Conservation (phyloP, 2,888 invertebrate species). For the Lasioglossum lativentre region DNA sequence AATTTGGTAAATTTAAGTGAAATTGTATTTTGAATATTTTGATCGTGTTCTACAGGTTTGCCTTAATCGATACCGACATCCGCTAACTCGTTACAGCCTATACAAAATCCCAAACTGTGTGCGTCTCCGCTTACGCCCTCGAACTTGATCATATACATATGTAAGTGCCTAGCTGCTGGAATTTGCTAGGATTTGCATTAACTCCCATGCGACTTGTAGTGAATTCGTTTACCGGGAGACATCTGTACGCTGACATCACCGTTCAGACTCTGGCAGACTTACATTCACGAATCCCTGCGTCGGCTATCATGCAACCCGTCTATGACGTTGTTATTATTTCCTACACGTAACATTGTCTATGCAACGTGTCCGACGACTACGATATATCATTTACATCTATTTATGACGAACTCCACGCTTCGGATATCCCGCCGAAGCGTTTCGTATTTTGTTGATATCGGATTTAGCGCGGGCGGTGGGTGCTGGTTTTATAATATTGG, state of each 20-base stretch:
- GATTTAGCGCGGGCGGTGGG: neutral
- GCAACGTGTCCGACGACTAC: neutral
- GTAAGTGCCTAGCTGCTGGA: slow-evolving; percentile 1
- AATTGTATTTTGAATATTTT: neutral
- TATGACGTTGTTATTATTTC: neutral
- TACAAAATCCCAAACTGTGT: neutral
- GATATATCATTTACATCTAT: neutral
- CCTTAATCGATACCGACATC: neutral
- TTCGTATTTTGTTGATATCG: neutral
- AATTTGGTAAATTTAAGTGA: neutral
- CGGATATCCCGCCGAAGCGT: neutral
- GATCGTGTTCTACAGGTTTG: neutral
- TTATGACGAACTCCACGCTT: neutral
- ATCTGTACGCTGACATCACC: neutral
- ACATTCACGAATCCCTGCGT: neutral
- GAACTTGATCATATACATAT: slow-evolving; percentile 4
- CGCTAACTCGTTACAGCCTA: neutral
- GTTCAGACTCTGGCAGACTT: neutral
- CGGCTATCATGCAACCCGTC: neutral
- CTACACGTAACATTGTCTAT: neutral
- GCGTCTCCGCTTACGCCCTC: neutral
- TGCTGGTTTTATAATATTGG: too few species aligned
- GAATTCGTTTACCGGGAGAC: neutral
- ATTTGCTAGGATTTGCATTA: slow-evolving; percentile 4
- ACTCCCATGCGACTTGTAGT: slow-evolving; percentile 19